Evolutionary conservation across 2,888 invertebrate genomes (phyloP).

Genomic region (Gortyna flavago): DNA sequence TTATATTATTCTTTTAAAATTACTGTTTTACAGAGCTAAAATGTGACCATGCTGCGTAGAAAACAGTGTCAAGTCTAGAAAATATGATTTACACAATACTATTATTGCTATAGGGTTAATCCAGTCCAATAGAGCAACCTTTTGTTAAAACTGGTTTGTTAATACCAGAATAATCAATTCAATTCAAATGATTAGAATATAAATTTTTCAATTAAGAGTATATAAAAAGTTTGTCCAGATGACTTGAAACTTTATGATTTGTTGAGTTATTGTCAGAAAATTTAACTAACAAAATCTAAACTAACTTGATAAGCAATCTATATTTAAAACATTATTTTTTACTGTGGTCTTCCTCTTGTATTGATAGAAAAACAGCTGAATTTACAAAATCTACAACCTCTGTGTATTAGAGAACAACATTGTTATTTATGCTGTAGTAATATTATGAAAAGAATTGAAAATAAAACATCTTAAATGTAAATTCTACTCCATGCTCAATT

Average conservation of each 20-base stretch:
- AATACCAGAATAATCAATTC: background rate
- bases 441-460: background rate
- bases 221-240: no score
- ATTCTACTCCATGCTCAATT: slow-evolving; percentile 15
- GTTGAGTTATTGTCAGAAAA: background rate
- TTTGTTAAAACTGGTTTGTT: slow-evolving; percentile 11
- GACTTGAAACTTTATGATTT: background rate
- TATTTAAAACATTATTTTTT: background rate
- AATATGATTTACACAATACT: background rate
- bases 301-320: background rate
- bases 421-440: background rate
- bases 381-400: background rate
- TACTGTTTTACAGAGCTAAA: background rate
- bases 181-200: background rate
- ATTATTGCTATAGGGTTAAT: background rate
- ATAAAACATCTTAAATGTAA: background rate
- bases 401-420: background rate
- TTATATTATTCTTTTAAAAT: background rate
- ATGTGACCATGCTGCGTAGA: background rate
- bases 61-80: background rate
- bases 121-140: background rate
- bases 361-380: background rate
- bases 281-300: background rate
- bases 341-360: background rate
- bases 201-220: no score